phyloP scores from a whole-genome alignment of 2,888 invertebrate species.

The Unio pictorum region DNA sequence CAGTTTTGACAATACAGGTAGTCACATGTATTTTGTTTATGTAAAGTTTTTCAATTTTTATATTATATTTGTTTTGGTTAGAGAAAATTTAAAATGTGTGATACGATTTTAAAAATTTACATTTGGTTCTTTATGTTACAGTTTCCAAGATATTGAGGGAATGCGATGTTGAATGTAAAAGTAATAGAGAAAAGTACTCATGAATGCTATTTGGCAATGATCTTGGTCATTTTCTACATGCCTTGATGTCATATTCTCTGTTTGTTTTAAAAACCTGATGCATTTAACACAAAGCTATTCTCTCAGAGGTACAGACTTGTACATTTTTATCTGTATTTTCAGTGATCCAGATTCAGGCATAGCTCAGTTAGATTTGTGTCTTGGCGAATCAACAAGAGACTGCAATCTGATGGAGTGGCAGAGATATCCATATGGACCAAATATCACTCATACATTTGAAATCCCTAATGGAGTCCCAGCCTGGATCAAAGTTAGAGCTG shows the following conservation, averaged over 20 bases:
- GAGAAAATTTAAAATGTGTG: neutral
- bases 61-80: neutral
- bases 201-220: too few relatives aligned
- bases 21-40: too few relatives aligned
- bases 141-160: too few relatives aligned
- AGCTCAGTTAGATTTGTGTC: constrained; percentile 35
- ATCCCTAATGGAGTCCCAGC: constrained; percentile 53
- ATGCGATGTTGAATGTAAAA: too few relatives aligned
- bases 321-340: constrained; percentile 9
- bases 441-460: constrained; percentile 16
- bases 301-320: neutral
- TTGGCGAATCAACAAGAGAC: constrained; percentile 46
- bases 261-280: too few relatives aligned
- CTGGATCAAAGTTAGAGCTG: constrained; percentile 52
- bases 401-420: constrained; percentile 39
- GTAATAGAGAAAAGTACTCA: too few relatives aligned
- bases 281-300: too few relatives aligned
- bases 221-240: too few relatives aligned
- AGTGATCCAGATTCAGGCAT: constrained; percentile 57
- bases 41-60: too few relatives aligned
- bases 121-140: neutral
- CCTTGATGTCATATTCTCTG: too few relatives aligned
- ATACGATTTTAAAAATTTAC: neutral
- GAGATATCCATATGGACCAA: constrained; percentile 13
- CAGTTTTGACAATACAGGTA: too few relatives aligned